Percentiles rank a stretch among this genome's conserved stretches.
Evolutionary conservation across 2,888 invertebrate genomes (phyloP).

Genomic region (Zaprionus obscuricornis): DNA sequence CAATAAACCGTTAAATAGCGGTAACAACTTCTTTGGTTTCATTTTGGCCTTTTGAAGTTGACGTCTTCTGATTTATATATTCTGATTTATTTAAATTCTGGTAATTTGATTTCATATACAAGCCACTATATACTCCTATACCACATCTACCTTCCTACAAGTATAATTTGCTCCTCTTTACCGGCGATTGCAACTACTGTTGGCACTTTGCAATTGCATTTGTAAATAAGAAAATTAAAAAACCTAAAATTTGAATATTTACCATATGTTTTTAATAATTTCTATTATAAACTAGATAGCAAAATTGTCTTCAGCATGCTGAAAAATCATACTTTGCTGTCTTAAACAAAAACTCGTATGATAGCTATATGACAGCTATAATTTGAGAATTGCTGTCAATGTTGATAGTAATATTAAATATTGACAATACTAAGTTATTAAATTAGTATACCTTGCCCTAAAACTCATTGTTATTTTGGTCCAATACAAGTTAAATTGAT

Average conservation of each 20-base stretch:
- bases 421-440: not conserved
- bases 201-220: no score
- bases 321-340: not conserved
- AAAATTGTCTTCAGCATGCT: no score
- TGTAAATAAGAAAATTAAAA: no score
- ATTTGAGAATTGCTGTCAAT: slow-evolving; percentile 12
- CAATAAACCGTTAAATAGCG: slow-evolving; percentile 79
- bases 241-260: no score
- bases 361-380: slow-evolving; percentile 2
- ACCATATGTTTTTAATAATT: no score
- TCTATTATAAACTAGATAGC: no score
- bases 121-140: not conserved
- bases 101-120: slow-evolving; percentile 72
- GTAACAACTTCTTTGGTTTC: slow-evolving; percentile 69
- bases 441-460: not conserved
- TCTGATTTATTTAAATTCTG: slow-evolving; percentile 71
- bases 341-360: no score
- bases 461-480: not conserved
- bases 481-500: no score
- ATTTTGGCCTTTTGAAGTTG: slow-evolving; percentile 49
- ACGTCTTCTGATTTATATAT: slow-evolving; percentile 65
- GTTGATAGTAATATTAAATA: not conserved
- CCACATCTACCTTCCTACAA: not conserved
- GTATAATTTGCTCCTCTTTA: no score
- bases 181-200: no score